Conservation (phyloP, 1,140 invertebrate species). For the Drosophila sulfurigaster region DNA sequence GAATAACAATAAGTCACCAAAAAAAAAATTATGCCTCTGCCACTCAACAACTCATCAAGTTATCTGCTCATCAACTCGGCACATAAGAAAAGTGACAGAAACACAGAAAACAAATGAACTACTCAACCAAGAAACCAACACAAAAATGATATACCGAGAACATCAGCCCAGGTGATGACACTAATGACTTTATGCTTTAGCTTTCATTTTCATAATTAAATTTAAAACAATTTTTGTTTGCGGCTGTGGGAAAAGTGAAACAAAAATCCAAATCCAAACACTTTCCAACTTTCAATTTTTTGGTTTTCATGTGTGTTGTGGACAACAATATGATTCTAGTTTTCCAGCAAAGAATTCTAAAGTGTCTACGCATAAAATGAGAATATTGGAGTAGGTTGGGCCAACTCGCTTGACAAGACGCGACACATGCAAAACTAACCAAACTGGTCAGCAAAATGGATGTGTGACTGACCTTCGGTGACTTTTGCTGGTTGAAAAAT, state of each 20-base stretch:
- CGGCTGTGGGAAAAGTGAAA: conserved; percentile 47
- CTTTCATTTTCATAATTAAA: conserved; percentile 71
- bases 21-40: neutral
- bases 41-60: neutral
- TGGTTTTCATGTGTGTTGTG: neutral
- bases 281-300: conserved; percentile 78
- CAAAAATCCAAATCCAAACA: conserved; percentile 22
- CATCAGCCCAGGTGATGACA: conserved; percentile 38
- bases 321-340: conserved; percentile 33
- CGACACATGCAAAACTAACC: conserved; percentile 27
- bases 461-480: conserved; percentile 45
- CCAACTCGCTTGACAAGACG: conserved; percentile 30
- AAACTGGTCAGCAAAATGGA: conserved; percentile 24
- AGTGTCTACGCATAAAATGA: conserved; percentile 59
- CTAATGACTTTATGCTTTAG: conserved; percentile 55
- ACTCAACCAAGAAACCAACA: conserved; percentile 14
- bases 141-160: conserved; percentile 20
- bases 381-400: conserved; percentile 72
- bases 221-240: conserved; percentile 21
- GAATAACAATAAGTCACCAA: conserved; percentile 33
- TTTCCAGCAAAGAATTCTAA: conserved; percentile 28
- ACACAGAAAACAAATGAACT: conserved; percentile 25
- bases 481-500: conserved; percentile 36
- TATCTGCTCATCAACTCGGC: conserved; percentile 5
- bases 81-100: neutral